Evolutionary conservation across 2,797 vertebrate species (phyloP).

Genomic region (Hippocampus kuda): DNA sequence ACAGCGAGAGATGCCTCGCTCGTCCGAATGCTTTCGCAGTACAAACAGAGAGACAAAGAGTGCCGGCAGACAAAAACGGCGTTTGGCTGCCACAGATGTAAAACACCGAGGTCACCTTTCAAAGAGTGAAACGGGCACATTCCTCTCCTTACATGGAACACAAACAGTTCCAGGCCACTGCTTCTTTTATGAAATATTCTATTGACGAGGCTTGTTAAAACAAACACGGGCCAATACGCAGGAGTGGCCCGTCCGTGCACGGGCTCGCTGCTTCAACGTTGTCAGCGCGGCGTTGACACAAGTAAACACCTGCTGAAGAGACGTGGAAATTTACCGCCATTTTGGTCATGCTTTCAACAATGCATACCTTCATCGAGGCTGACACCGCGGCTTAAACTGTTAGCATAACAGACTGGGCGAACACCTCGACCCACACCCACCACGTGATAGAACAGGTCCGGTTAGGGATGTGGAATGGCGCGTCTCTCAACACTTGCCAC

Average conservation of each 20-base stretch:
- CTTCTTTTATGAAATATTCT: constrained; percentile 67
- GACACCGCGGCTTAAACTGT: constrained; percentile 39
- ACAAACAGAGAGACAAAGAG: constrained; percentile 62
- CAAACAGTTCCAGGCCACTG: constrained; percentile 61
- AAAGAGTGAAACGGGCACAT: constrained; percentile 59
- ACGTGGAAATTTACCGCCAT: constrained; percentile 62
- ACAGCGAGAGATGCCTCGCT: constrained; percentile 33
- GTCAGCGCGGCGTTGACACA: constrained; percentile 51
- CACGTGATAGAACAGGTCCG: constrained; percentile 55
- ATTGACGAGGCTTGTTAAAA: constrained; percentile 62
- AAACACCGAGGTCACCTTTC: constrained; percentile 62
- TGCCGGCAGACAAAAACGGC: constrained; percentile 58
- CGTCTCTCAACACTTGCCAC: constrained; percentile 52
- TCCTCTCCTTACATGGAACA: constrained; percentile 56
- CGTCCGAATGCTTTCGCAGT: constrained; percentile 38
- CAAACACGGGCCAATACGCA: constrained; percentile 50
- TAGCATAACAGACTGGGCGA: constrained; percentile 38
- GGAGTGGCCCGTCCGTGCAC: constrained; percentile 34
- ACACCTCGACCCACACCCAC: constrained; percentile 38
- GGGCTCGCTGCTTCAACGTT: constrained; percentile 34
- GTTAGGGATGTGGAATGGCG: constrained; percentile 44
- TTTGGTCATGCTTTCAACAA: constrained; percentile 53
- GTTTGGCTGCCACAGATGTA: constrained; percentile 44
- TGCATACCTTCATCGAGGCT: constrained; percentile 57
- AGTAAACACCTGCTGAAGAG: constrained; percentile 66